phyloP scores from a whole-genome alignment of 2,888 invertebrate genomes.

The Caenorhabditis parvicauda region DNA sequence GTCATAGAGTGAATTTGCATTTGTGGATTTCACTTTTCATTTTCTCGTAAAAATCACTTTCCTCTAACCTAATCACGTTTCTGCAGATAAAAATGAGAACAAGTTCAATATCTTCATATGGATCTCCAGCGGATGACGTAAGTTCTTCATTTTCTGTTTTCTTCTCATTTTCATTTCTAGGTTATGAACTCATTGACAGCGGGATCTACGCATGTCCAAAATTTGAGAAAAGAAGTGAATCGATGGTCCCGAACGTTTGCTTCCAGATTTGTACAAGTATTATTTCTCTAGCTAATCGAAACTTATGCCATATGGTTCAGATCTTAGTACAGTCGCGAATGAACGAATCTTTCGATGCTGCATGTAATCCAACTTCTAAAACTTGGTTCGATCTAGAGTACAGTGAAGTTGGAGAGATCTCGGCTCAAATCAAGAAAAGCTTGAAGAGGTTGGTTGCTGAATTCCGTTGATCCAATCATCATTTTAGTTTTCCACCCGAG shows the following conservation, averaged over 20 bases:
- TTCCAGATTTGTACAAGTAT: too few species aligned
- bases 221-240: too few species aligned
- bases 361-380: slow-evolving; percentile 5
- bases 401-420: slow-evolving; percentile 23
- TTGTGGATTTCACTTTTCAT: too few species aligned
- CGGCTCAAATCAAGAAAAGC: slow-evolving; percentile 21
- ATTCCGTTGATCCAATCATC: neutral
- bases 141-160: too few species aligned
- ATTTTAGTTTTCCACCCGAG: slow-evolving; percentile 21
- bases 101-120: neutral
- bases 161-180: too few species aligned
- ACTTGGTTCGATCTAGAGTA: slow-evolving; percentile 25
- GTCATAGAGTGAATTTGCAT: too few species aligned
- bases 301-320: slow-evolving; percentile 8
- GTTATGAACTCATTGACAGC: too few species aligned
- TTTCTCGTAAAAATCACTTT: too few species aligned
- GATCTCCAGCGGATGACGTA: neutral
- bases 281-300: too few species aligned
- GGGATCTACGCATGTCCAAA: too few species aligned
- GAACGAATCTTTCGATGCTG: slow-evolving; percentile 14
- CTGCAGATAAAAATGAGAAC: neutral
- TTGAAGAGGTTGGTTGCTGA: slow-evolving; percentile 6
- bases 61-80: too few species aligned
- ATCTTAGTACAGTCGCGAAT: slow-evolving; percentile 17
- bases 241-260: too few species aligned